A percentile compares a stretch with the other conserved stretches of the same genome.
phyloP scores from a whole-genome alignment of 2,113 vertebrate genomes.

The Pygathrix nemaeus region DNA sequence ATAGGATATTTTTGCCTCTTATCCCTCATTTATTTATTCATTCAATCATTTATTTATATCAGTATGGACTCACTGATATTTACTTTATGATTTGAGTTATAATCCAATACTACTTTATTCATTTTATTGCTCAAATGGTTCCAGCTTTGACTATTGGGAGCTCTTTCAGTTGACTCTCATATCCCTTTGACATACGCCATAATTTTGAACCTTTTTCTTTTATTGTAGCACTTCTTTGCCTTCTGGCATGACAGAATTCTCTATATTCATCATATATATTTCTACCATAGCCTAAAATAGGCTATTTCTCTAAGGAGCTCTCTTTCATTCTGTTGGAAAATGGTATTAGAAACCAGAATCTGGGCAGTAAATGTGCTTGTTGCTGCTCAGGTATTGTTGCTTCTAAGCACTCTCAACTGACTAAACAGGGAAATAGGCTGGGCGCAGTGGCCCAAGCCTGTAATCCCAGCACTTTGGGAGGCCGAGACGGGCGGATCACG shows the following conservation, averaged over 20 bases:
- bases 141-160: not conserved
- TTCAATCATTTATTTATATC: not conserved
- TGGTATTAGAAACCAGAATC: not conserved
- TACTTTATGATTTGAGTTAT: not conserved
- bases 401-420: not conserved
- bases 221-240: not conserved
- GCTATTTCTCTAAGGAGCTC: not conserved
- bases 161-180: not conserved
- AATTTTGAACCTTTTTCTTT: not conserved
- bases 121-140: not conserved
- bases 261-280: not conserved
- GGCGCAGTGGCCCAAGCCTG: too few species aligned
- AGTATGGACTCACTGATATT: not conserved
- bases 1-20: not conserved
- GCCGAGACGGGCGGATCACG: too few species aligned
- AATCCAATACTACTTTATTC: not conserved
- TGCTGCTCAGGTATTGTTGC: not conserved
- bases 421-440: not conserved
- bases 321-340: not conserved
- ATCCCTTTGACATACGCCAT: not conserved
- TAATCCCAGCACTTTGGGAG: too few species aligned
- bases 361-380: not conserved
- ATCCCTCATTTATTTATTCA: not conserved
- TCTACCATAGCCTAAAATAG: not conserved
- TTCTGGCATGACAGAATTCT: not conserved